A percentile compares a stretch with the other conserved stretches of the same genome.
Conservation (phyloP, 2,797 vertebrate genomes). For the Molossus molossus region DNA sequence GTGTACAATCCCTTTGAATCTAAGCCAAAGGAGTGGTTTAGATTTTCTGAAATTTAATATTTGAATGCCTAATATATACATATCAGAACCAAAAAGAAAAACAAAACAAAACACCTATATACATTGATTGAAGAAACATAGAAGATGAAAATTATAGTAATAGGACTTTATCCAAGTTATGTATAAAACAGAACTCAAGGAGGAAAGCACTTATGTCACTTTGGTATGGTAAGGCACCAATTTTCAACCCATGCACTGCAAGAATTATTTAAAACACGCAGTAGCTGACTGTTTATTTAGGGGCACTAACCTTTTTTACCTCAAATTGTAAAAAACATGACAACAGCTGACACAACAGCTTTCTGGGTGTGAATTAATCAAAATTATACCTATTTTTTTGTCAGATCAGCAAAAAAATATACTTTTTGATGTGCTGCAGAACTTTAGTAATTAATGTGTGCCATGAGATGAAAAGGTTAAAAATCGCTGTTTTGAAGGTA, state of each 20-base stretch:
- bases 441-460: neutral
- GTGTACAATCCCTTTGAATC: conserved; percentile 15
- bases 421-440: neutral
- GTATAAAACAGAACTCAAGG: neutral
- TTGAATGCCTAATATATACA: neutral
- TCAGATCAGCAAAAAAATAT: neutral
- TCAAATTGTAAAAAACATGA: neutral
- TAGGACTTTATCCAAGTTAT: conserved; percentile 14
- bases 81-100: neutral
- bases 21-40: neutral
- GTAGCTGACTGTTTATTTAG: neutral
- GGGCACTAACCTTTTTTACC: neutral
- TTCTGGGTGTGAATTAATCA: neutral
- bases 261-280: neutral
- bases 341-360: neutral
- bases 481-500: neutral
- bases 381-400: neutral
- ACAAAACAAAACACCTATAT: neutral
- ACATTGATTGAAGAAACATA: conserved; percentile 18
- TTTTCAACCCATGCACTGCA: neutral
- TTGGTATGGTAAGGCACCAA: neutral
- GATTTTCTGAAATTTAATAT: conserved; percentile 45
- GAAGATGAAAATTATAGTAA: conserved; percentile 20
- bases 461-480: neutral
- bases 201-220: conserved; percentile 17